Conservation (phyloP, 1,140 invertebrate genomes). For the Adelges cooleyi region DNA sequence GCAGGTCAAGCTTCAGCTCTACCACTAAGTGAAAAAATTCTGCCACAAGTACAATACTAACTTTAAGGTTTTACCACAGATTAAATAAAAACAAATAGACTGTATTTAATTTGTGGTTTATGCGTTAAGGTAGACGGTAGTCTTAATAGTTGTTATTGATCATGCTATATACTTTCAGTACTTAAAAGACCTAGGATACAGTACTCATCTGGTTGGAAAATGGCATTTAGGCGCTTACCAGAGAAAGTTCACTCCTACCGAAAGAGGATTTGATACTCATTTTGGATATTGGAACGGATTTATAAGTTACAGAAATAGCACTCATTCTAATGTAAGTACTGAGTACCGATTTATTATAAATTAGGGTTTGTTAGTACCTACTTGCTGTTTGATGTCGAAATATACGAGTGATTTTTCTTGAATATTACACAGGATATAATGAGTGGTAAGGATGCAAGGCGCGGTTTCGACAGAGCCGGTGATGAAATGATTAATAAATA, state of each 20-base stretch:
- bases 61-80: not conserved
- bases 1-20: conserved; percentile 45
- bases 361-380: not conserved
- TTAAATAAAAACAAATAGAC: not conserved
- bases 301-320: conserved; percentile 52
- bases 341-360: no score
- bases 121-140: no score
- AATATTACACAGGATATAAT: not conserved
- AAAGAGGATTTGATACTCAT: conserved; percentile 53
- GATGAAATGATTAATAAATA: conserved; percentile 39
- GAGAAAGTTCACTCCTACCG: conserved; percentile 48
- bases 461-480: conserved; percentile 35
- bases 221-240: conserved; percentile 55
- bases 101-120: not conserved
- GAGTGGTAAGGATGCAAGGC: conserved; percentile 1
- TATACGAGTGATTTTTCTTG: not conserved
- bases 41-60: conserved; percentile 41
- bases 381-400: no score
- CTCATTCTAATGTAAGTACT: conserved; percentile 33
- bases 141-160: no score
- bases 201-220: conserved; percentile 56
- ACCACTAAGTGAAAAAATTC: conserved; percentile 43
- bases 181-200: conserved; percentile 49
- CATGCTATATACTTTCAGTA: conserved; percentile 36
- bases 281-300: conserved; percentile 52